Evolutionary conservation across 2,113 vertebrate species (phyloP).

Genomic region (Thamnaconus septentrionalis): DNA sequence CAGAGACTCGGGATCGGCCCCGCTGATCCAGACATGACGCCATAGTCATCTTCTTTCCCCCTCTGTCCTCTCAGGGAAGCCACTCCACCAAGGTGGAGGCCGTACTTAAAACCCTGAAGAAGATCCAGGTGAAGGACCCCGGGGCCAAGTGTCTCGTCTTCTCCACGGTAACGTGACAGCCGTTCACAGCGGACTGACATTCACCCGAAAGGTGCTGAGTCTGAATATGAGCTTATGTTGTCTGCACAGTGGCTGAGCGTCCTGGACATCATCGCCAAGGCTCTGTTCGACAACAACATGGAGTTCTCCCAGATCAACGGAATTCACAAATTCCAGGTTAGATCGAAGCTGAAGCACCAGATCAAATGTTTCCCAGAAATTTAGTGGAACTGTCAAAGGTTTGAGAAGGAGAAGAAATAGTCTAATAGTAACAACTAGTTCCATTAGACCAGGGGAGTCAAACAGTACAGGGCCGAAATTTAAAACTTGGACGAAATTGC

Average conservation of each 20-base stretch:
- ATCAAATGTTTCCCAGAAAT: no score
- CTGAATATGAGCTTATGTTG: slow-evolving; percentile 15
- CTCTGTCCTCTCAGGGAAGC: slow-evolving; percentile 82
- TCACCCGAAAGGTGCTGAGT: slow-evolving; percentile 3
- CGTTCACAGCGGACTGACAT: slow-evolving; percentile 10
- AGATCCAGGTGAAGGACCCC: slow-evolving; percentile 87
- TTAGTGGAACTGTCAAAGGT: no score
- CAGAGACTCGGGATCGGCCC: not conserved
- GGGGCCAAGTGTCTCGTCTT: slow-evolving; percentile 96
- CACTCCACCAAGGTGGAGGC: slow-evolving; percentile 99
- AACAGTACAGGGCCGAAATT: no score
- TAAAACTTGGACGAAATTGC: no score
- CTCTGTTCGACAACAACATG: slow-evolving; percentile 94
- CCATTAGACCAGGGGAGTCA: no score
- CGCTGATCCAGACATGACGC: not conserved
- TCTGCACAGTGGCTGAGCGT: slow-evolving; percentile 91
- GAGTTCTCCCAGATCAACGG: slow-evolving; percentile 96
- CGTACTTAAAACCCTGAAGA: slow-evolving; percentile 92
- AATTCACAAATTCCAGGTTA: slow-evolving; percentile 95
- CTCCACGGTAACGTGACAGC: slow-evolving; percentile 84
- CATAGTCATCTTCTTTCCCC: not conserved
- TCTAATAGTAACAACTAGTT: no score
- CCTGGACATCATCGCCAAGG: slow-evolving; percentile 97
- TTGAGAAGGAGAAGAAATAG: no score
- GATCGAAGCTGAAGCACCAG: not conserved